A percentile compares a stretch with the other conserved stretches of the same genome.
Evolutionary conservation across 1,140 invertebrate species (phyloP).

Genomic region (Drosophila albomicans): DNA sequence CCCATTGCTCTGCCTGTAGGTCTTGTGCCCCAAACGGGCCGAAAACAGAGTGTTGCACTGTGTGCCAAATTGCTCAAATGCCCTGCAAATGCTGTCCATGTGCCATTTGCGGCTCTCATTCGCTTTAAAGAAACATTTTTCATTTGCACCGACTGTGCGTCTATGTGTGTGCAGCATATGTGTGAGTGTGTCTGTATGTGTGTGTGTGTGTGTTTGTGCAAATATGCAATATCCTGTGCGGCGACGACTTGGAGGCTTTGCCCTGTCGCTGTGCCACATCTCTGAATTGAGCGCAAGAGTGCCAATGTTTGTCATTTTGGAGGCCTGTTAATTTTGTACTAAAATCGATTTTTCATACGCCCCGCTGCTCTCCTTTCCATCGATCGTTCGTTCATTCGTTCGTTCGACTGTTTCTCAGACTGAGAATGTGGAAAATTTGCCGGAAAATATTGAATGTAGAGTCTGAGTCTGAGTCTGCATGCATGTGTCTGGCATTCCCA

Average conservation of each 20-base stretch:
- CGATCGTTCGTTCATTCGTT: slow-evolving; percentile 45
- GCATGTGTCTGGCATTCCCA: slow-evolving; percentile 54
- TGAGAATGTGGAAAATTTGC: slow-evolving; percentile 57
- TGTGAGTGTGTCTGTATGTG: slow-evolving; percentile 4
- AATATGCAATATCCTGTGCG: slow-evolving; percentile 80
- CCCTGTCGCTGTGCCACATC: slow-evolving; percentile 23
- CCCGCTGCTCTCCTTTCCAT: neutral
- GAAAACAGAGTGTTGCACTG: slow-evolving; percentile 10
- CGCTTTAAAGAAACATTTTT: slow-evolving; percentile 79
- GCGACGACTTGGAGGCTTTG: slow-evolving; percentile 42
- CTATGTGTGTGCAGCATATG: neutral
- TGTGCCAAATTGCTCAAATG: slow-evolving; percentile 62
- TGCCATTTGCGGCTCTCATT: slow-evolving; percentile 63
- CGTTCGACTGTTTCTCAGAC: slow-evolving; percentile 21
- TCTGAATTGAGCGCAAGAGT: slow-evolving; percentile 51
- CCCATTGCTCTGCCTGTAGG: neutral
- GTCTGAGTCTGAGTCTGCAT: neutral
- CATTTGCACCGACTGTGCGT: slow-evolving; percentile 33
- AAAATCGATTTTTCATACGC: slow-evolving; percentile 76
- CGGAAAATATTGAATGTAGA: slow-evolving; percentile 76
- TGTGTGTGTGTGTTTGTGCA: slow-evolving; percentile 44
- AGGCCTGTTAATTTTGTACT: slow-evolving; percentile 82
- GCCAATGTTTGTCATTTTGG: slow-evolving; percentile 81
- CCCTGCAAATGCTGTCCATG: slow-evolving; percentile 42
- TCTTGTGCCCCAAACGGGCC: neutral